phyloP scores from a whole-genome alignment of 2,888 invertebrate genomes.

The Sphaerophoria taeniata region DNA sequence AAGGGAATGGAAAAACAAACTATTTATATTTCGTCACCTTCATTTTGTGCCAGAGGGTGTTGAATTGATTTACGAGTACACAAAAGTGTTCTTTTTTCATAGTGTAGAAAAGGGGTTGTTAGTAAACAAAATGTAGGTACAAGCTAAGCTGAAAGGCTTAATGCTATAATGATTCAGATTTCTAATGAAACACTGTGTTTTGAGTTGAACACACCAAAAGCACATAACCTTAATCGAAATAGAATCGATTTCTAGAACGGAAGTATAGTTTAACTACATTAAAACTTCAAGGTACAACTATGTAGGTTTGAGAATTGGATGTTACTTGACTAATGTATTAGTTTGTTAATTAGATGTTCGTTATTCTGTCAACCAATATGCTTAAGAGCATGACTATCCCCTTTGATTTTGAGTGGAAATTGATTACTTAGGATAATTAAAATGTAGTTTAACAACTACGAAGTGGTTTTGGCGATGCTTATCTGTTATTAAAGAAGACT shows the following conservation, averaged over 20 bases:
- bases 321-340: background rate
- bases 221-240: background rate
- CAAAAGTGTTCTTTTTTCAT: background rate
- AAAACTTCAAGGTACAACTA: background rate
- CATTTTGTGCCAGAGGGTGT: background rate
- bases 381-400: background rate
- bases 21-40: conserved; percentile 1
- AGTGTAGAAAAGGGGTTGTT: background rate
- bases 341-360: background rate
- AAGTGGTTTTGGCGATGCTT: background rate
- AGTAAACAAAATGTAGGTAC: background rate
- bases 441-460: background rate
- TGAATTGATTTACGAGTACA: background rate
- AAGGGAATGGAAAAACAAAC: background rate
- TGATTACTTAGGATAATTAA: background rate
- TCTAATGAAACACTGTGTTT: background rate
- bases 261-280: background rate
- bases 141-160: background rate
- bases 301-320: background rate
- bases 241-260: conserved; percentile 5
- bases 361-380: background rate
- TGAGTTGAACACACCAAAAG: conserved; percentile 5
- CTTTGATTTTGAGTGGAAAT: background rate
- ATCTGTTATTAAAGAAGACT: background rate
- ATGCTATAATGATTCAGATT: conserved; percentile 7